These are phyloP conservation scores for Melieria picta DNA, from an alignment of 2,888 invertebrate genomes.

Conservation along the genomic window DNA sequence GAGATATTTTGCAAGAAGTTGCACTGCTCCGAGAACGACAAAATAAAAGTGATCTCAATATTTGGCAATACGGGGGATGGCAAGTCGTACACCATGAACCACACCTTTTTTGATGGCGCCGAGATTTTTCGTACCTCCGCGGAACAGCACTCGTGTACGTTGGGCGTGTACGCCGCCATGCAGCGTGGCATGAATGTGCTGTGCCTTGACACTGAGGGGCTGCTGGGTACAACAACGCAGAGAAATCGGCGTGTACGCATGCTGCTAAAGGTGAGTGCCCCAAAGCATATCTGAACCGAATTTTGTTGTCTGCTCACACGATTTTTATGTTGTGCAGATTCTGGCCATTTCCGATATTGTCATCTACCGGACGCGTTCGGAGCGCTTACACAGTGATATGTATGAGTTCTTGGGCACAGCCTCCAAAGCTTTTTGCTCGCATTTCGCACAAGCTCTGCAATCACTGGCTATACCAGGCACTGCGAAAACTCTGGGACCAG, in stretches of 20 bases:
- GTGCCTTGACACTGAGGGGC: conserved; percentile 83
- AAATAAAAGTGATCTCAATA: conserved; percentile 83
- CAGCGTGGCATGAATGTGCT: conserved; percentile 74
- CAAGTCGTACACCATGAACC: conserved; percentile 82
- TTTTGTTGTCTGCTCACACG: not conserved
- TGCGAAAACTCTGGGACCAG: conserved; percentile 74
- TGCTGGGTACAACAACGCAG: conserved; percentile 69
- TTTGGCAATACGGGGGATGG: conserved; percentile 88
- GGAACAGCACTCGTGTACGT: conserved; percentile 75
- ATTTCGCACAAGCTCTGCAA: conserved; percentile 73
- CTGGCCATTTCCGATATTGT: conserved; percentile 85
- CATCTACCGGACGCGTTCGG: conserved; percentile 79
- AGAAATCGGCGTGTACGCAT: conserved; percentile 70
- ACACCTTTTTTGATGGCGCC: conserved; percentile 74
- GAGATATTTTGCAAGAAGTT: conserved; percentile 68
- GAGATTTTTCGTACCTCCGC: conserved; percentile 67
- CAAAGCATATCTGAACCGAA: not conserved
- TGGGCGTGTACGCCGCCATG: conserved; percentile 82
- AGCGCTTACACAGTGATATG: conserved; percentile 79
- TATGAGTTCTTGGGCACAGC: conserved; percentile 81
- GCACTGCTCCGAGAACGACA: conserved; percentile 64
- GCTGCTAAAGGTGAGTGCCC: conserved; percentile 71
- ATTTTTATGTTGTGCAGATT: conserved; percentile 65
- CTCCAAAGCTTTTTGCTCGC: conserved; percentile 77
- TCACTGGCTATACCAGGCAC: conserved; percentile 56